Evolutionary conservation across 2,888 invertebrate genomes (phyloP).

Genomic region (Stramonita haemastoma): DNA sequence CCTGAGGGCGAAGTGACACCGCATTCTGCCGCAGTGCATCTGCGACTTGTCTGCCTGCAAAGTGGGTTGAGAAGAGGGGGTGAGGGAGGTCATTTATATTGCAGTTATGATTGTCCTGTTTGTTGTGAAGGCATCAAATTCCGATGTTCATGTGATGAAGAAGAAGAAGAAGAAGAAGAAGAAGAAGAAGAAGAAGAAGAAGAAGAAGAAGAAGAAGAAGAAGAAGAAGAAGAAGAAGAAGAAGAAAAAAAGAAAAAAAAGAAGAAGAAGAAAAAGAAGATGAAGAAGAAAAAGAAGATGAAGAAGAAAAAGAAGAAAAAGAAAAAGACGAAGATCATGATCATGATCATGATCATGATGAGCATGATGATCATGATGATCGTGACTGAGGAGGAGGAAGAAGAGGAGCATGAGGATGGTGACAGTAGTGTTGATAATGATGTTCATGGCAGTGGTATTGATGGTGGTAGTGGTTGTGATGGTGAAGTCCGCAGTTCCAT

Average conservation of each 20-base stretch:
- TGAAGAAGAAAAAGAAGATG: too few species aligned
- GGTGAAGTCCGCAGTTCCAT: too few species aligned
- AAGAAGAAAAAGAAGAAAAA: too few species aligned
- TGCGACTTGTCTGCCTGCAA: conserved; percentile 61
- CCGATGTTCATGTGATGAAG: background rate
- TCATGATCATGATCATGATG: background rate
- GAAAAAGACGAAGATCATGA: background rate
- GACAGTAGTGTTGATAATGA: background rate
- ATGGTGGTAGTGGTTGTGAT: too few species aligned
- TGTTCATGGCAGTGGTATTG: background rate
- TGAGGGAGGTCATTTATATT: background rate
- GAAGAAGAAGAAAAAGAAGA: too few species aligned
- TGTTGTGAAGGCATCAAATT: background rate
- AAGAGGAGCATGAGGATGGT: too few species aligned
- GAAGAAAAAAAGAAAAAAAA: too few species aligned
- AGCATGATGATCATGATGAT: background rate
- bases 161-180: background rate
- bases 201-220: too few species aligned
- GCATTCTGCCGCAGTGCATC: conserved; percentile 74
- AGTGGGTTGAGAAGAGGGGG: conserved; percentile 2
- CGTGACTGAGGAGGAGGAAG: background rate
- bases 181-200: too few species aligned
- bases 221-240: too few species aligned
- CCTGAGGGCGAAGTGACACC: conserved; percentile 63
- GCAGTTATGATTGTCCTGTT: background rate